Evolutionary conservation across 2,888 invertebrate species (phyloP), one percentile per base, ranked within the genome.

Genomic region (Furcula furcula): DNA sequence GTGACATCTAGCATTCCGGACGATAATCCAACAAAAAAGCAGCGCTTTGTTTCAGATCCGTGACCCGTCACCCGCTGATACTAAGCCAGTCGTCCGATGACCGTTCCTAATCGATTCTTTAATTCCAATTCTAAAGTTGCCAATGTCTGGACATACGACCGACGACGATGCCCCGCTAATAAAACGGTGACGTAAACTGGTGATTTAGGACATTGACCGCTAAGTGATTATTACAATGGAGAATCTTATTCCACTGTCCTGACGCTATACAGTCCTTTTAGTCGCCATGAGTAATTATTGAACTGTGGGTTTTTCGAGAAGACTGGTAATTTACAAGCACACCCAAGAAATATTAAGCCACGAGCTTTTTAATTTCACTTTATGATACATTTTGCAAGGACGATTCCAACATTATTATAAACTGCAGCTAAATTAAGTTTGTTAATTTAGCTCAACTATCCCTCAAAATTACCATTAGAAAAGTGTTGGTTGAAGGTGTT

Each of bases 171-270:
- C 43, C 55, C 50, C 47, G 54, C 43, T 56, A 65, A 65, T 75
- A 70, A 68, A 70, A 68, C 65, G 63, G 60, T 76, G 77, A 75
- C 74, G 76, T 63, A 68, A 73, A 73, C 65, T 58, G 55, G 30
- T 61, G 52, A 75, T 73, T 71, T 73, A 47, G 80, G 76, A 61
- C 78, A 46, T 71, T 79, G 80, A 81, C 82, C 79, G 74, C 51
- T 36, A 49, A 47, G 40, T 50, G 33, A 12, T 53, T 55, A 58
- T n/a, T 57, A 70, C 71, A 73, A 79, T 67, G 63, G 62, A 66
- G 56, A 61, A 57, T 56, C 59, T 53, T 36, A 55, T 62, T 62
- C 59, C 56, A 63, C 2, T 25, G 4, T 7, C 7, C 13, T 10
- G 25, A 11, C 25, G 12, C 12, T 40, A 55, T 36, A 39, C 34